Evolutionary conservation across 2,113 vertebrate species (phyloP).

Genomic region (Pleuronectes platessa): DNA sequence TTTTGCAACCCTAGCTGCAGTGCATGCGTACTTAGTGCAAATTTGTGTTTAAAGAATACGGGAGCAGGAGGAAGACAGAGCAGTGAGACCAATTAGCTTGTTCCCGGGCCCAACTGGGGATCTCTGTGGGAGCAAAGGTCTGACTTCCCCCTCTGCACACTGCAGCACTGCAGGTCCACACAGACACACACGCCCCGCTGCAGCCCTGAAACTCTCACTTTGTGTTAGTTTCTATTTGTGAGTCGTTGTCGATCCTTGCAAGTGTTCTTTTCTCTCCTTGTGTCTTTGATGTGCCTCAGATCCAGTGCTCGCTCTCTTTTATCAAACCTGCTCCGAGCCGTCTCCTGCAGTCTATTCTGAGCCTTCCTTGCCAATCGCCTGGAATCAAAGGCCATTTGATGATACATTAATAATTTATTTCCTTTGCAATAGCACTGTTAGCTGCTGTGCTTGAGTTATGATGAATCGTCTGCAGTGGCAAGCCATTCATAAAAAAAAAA

Average conservation of each 20-base stretch:
- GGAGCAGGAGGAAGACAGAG: constrained; percentile 26
- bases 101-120: constrained; percentile 26
- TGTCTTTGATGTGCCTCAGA: constrained; percentile 52
- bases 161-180: constrained; percentile 28
- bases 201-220: constrained; percentile 8
- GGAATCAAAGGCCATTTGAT: constrained; percentile 51
- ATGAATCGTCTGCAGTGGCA: not conserved
- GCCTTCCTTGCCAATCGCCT: constrained; percentile 22
- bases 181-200: not conserved
- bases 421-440: not conserved
- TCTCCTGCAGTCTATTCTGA: constrained; percentile 40
- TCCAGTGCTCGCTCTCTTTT: constrained; percentile 9
- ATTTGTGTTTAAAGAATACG: constrained; percentile 9
- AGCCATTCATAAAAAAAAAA: constrained; percentile 23
- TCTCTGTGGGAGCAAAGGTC: constrained; percentile 37
- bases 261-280: constrained; percentile 1
- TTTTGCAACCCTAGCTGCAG: too few relatives aligned
- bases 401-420: constrained; percentile 35
- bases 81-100: constrained; percentile 68
- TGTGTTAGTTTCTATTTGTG: constrained; percentile 9
- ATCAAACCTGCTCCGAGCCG: constrained; percentile 24
- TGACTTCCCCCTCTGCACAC: constrained; percentile 25
- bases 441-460: not conserved
- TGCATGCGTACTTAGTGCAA: not conserved
- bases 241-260: constrained; percentile 25